Percentiles rank a stretch among this genome's conserved stretches.
Evolutionary conservation across 1,140 invertebrate genomes (phyloP).

Genomic region (Magallana ariakensis): DNA sequence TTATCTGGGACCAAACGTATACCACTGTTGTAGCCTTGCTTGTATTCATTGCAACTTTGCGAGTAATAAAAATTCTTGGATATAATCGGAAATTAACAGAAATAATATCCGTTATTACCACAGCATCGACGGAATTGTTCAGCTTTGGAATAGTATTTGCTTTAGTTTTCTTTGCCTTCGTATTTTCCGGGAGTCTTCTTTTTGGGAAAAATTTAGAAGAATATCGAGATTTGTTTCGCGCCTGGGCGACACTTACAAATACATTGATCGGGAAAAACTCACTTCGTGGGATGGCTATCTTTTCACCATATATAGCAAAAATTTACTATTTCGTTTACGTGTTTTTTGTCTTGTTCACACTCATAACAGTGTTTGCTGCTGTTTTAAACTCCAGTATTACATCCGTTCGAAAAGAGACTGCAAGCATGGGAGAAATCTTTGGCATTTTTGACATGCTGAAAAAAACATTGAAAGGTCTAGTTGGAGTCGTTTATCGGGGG

Average conservation of each 20-base stretch:
- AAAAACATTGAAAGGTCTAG: constrained; percentile 45
- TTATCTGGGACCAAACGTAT: constrained; percentile 59
- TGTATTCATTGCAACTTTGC: constrained; percentile 59
- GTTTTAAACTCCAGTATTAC: constrained; percentile 87
- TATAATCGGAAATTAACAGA: constrained; percentile 64
- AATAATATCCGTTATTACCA: constrained; percentile 58
- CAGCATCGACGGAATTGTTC: constrained; percentile 60
- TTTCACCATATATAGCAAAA: constrained; percentile 86
- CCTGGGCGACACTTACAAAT: constrained; percentile 64
- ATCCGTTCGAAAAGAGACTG: constrained; percentile 51
- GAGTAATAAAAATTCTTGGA: constrained; percentile 59
- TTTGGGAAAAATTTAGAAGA: constrained; percentile 65
- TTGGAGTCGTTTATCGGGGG: constrained; percentile 9
- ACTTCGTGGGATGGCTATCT: constrained; percentile 84
- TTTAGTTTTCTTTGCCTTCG: constrained; percentile 72
- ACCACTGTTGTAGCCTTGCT: constrained; percentile 53
- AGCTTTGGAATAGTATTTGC: constrained; percentile 71
- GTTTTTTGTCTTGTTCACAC: constrained; percentile 88
- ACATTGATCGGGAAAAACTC: constrained; percentile 88
- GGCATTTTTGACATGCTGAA: constrained; percentile 60
- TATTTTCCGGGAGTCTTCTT: constrained; percentile 64
- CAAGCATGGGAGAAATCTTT: constrained; percentile 58
- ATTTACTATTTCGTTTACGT: constrained; percentile 88
- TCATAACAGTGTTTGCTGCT: constrained; percentile 90
- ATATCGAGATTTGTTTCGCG: constrained; percentile 64